Evolutionary conservation across 2,113 vertebrate species (phyloP).

Genomic region (Eleginops maclovinus): DNA sequence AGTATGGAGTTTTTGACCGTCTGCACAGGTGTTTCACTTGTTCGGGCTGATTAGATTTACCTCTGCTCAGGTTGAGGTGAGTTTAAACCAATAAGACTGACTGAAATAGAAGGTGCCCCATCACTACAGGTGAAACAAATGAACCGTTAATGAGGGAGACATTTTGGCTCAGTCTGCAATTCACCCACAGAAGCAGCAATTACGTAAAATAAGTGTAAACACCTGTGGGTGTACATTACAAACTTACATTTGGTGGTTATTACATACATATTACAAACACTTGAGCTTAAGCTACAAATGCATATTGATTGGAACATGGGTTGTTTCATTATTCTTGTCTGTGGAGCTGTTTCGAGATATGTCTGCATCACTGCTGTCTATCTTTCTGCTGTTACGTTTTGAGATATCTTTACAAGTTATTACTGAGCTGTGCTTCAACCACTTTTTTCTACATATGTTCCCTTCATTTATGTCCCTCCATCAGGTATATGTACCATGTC

Average conservation of each 20-base stretch:
- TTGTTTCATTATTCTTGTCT: background rate
- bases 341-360: background rate
- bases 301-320: background rate
- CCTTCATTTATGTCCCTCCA: background rate
- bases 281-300: background rate
- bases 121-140: slow-evolving; percentile 37
- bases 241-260: background rate
- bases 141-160: background rate
- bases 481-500: slow-evolving; percentile 96
- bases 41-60: background rate
- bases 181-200: background rate
- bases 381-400: background rate
- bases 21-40: background rate
- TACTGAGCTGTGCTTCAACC: background rate
- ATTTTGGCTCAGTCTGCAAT: background rate
- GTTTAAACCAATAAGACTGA: background rate
- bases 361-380: background rate
- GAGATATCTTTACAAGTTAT: background rate
- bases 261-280: background rate
- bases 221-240: background rate
- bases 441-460: background rate
- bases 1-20: background rate
- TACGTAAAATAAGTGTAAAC: background rate
- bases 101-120: background rate
- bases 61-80: background rate